These are phyloP conservation scores for Amitus sp. DNA, from an alignment of 2,888 invertebrate species.

Conservation along the genomic window DNA sequence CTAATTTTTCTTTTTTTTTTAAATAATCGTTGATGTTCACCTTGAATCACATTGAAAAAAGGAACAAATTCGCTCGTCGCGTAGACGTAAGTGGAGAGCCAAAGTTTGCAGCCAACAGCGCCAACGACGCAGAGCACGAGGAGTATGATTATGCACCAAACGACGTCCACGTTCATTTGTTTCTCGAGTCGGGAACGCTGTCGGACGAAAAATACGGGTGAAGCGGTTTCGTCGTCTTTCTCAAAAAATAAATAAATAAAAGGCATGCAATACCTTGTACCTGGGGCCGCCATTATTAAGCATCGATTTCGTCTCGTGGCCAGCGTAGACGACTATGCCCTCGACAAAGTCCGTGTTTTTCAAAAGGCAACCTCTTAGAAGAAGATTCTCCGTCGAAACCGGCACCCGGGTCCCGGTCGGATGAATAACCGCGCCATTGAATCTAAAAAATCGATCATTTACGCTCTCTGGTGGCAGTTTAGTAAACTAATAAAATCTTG, in stretches of 20 bases:
- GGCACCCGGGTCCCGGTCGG: conserved; percentile 82
- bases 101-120: conserved; percentile 89
- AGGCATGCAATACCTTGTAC: conserved; percentile 54
- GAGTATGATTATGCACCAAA: conserved; percentile 95
- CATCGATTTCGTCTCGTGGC: conserved; percentile 98
- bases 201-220: conserved; percentile 63
- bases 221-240: no score
- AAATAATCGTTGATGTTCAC: no score
- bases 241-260: background rate
- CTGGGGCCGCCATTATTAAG: conserved; percentile 96
- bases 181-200: conserved; percentile 90
- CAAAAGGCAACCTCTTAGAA: conserved; percentile 92
- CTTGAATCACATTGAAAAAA: conserved; percentile 73
- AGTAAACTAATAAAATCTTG: no score
- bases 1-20: no score
- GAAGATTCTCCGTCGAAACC: conserved; percentile 87
- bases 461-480: no score
- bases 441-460: no score
- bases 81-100: conserved; percentile 73
- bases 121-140: conserved; percentile 90
- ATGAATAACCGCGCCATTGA: conserved; percentile 89
- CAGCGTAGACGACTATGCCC: conserved; percentile 95
- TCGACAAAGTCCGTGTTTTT: conserved; percentile 97
- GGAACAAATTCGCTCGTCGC: conserved; percentile 68
- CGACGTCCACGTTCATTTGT: conserved; percentile 94